Conservation (phyloP, 2,797 vertebrate genomes). For the Helostoma temminkii region DNA sequence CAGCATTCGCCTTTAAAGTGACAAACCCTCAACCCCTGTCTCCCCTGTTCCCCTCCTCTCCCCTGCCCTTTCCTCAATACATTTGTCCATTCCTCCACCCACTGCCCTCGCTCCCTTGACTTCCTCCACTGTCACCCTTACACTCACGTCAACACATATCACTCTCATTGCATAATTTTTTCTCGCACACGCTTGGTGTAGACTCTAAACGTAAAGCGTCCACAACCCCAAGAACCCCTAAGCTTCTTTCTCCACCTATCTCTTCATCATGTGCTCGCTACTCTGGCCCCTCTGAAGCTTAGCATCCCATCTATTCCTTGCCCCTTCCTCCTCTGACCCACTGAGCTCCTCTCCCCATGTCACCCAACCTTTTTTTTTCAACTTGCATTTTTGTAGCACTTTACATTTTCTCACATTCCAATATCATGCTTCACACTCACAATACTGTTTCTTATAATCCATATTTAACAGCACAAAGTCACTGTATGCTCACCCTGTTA, state of each 20-base stretch:
- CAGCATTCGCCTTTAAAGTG: constrained; percentile 84
- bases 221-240: constrained; percentile 65
- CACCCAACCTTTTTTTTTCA: constrained; percentile 25
- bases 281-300: constrained; percentile 67
- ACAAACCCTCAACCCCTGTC: constrained; percentile 81
- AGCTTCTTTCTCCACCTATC: constrained; percentile 81
- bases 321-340: constrained; percentile 9
- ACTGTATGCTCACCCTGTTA: constrained; percentile 55
- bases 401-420: constrained; percentile 29
- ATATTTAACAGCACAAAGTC: constrained; percentile 58
- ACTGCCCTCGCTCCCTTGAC: constrained; percentile 7
- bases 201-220: constrained; percentile 72
- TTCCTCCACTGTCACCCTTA: constrained; percentile 39
- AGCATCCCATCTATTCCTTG: constrained; percentile 36
- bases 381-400: constrained; percentile 16
- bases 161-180: constrained; percentile 39
- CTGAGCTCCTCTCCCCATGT: constrained; percentile 12
- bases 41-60: constrained; percentile 68
- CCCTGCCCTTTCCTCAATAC: constrained; percentile 61
- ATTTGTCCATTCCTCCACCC: constrained; percentile 43
- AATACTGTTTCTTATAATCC: constrained; percentile 43
- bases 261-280: constrained; percentile 69
- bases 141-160: constrained; percentile 36
- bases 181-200: constrained; percentile 73
- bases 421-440: constrained; percentile 52